phyloP scores from a whole-genome alignment of 2,113 vertebrate species.

The Siphamia tubifer region DNA sequence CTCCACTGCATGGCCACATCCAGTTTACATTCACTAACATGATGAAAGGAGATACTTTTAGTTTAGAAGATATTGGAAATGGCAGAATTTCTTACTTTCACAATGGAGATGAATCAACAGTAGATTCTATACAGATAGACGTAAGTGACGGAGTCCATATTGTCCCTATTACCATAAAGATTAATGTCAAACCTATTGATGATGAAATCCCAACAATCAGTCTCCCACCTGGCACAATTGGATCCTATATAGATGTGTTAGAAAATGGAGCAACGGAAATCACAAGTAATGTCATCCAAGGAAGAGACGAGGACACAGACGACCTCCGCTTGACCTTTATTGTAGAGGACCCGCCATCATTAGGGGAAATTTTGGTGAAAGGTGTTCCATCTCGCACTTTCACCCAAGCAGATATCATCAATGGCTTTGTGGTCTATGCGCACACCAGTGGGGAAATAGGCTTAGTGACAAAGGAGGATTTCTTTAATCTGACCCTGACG shows the following conservation, averaged over 20 bases:
- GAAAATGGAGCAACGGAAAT: conserved; percentile 93
- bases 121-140: conserved; percentile 87
- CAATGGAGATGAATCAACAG: conserved; percentile 82
- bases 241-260: conserved; percentile 89
- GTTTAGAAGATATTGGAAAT: conserved; percentile 84
- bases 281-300: conserved; percentile 88
- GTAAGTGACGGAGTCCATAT: conserved; percentile 91
- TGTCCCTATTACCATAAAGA: conserved; percentile 88
- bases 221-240: conserved; percentile 87
- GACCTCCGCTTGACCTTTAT: conserved; percentile 93
- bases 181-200: conserved; percentile 84
- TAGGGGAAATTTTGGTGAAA: conserved; percentile 87
- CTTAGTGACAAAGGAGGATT: conserved; percentile 83
- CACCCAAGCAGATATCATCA: conserved; percentile 91
- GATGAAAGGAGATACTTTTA: conserved; percentile 82
- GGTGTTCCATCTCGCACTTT: conserved; percentile 85
- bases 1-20: conserved; percentile 85
- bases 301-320: conserved; percentile 84
- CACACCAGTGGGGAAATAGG: conserved; percentile 93
- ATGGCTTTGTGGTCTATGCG: conserved; percentile 88
- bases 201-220: conserved; percentile 81
- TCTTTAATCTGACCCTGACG: conserved; percentile 91
- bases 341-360: conserved; percentile 84
- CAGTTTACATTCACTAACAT: conserved; percentile 80
- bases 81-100: conserved; percentile 87